Percentiles rank a stretch among this genome's conserved stretches.
Conservation (phyloP, 1,140 invertebrate genomes). For the Brachionus rotundiformis region DNA sequence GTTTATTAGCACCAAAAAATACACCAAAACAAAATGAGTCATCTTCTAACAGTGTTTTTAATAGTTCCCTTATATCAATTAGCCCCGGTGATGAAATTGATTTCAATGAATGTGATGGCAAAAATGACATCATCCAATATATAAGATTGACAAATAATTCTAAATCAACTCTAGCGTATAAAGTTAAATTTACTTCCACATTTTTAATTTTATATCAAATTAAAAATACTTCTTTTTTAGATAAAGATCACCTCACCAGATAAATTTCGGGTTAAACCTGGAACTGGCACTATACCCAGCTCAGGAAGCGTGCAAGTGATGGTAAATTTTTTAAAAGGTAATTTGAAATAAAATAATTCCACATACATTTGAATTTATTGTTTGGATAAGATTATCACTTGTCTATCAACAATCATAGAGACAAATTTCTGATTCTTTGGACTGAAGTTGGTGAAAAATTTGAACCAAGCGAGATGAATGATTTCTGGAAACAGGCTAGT, state of each 20-base stretch:
- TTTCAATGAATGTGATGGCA: constrained; percentile 27
- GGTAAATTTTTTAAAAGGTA: constrained; percentile 50
- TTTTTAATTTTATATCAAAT: background rate
- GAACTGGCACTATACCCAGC: background rate
- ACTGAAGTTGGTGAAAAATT: constrained; percentile 18
- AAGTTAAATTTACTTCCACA: background rate
- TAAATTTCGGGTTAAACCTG: constrained; percentile 51
- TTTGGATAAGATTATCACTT: background rate
- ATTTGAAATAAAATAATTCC: background rate
- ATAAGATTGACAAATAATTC: constrained; percentile 31
- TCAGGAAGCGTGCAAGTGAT: background rate
- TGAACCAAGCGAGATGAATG: background rate
- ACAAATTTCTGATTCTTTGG: constrained; percentile 52
- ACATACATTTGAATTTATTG: too few relatives aligned
- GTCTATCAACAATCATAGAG: background rate
- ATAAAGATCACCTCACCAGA: constrained; percentile 51
- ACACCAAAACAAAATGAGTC: background rate
- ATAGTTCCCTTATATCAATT: background rate
- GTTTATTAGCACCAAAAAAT: background rate
- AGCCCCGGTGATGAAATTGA: constrained; percentile 13
- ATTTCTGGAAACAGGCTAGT: constrained; percentile 46
- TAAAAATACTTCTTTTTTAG: constrained; percentile 14
- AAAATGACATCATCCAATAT: background rate
- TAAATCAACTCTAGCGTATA: constrained; percentile 27
- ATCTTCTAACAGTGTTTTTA: background rate